phyloP scores from a whole-genome alignment of 2,888 invertebrate species.

The Incurvaria masculella region DNA sequence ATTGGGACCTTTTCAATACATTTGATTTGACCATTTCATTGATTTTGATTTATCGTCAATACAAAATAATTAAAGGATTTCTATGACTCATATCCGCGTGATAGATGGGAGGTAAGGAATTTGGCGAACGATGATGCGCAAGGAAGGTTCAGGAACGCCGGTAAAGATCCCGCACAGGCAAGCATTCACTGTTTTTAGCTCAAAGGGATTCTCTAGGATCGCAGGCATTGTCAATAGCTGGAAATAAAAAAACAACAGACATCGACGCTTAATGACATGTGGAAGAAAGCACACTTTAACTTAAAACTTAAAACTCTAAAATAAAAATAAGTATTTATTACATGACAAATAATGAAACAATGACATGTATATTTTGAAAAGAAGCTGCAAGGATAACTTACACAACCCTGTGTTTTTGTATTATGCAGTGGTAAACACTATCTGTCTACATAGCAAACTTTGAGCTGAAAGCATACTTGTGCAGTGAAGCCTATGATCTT shows the following conservation, averaged over 20 bases:
- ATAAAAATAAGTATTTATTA: slow-evolving; percentile 19
- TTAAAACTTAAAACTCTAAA: too few species aligned
- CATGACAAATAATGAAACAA: too few species aligned
- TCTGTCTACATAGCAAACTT: background rate
- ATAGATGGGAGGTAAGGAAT: slow-evolving; percentile 44
- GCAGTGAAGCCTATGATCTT: background rate
- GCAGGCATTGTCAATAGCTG: slow-evolving; percentile 50
- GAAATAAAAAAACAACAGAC: slow-evolving; percentile 58
- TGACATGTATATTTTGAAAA: too few species aligned
- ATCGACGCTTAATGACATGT: slow-evolving; percentile 53
- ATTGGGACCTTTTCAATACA: background rate
- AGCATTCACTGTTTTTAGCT: slow-evolving; percentile 55
- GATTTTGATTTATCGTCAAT: too few species aligned
- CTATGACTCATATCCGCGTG: slow-evolving; percentile 38
- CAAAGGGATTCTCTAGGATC: slow-evolving; percentile 57
- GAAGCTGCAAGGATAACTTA: too few species aligned
- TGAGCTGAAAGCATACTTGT: background rate
- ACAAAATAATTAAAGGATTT: too few species aligned
- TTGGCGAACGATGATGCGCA: slow-evolving; percentile 45
- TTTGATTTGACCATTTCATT: too few species aligned
- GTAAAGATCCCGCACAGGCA: slow-evolving; percentile 57
- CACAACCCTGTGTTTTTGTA: too few species aligned
- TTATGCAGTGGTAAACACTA: too few species aligned
- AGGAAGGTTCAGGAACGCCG: slow-evolving; percentile 42
- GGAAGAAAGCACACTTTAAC: slow-evolving; percentile 34